phyloP scores from a whole-genome alignment of 2,113 vertebrate genomes.

The Dasyprocta punctata region DNA sequence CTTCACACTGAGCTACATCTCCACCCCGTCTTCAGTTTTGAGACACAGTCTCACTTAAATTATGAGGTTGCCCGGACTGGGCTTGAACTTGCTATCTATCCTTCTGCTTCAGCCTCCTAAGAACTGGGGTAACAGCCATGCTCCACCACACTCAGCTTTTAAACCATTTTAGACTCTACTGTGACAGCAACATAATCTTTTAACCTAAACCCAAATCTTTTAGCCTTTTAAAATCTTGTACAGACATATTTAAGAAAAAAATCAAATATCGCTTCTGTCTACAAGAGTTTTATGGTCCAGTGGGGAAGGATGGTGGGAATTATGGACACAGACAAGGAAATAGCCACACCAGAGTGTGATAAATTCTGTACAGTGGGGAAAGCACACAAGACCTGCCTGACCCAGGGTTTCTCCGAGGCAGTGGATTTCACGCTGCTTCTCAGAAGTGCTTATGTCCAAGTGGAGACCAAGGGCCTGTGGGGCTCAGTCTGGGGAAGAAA shows the following conservation, averaged over 20 bases:
- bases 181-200: background rate
- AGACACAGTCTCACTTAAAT: background rate
- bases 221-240: background rate
- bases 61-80: background rate
- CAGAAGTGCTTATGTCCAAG: background rate
- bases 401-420: background rate
- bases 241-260: slow-evolving; percentile 34
- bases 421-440: background rate
- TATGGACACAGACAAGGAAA: background rate
- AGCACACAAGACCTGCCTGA: background rate
- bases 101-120: background rate
- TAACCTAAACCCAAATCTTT: background rate
- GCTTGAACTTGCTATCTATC: background rate
- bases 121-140: too few relatives aligned
- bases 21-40: background rate
- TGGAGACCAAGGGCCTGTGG: background rate
- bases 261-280: background rate
- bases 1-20: background rate
- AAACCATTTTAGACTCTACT: background rate
- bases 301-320: background rate
- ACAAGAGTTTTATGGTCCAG: background rate
- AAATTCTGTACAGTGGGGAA: background rate
- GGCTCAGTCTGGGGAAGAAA: background rate
- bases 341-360: background rate
- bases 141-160: too few relatives aligned